Conservation (phyloP, 2,888 invertebrate species). For the Brachylomia viminalis region DNA sequence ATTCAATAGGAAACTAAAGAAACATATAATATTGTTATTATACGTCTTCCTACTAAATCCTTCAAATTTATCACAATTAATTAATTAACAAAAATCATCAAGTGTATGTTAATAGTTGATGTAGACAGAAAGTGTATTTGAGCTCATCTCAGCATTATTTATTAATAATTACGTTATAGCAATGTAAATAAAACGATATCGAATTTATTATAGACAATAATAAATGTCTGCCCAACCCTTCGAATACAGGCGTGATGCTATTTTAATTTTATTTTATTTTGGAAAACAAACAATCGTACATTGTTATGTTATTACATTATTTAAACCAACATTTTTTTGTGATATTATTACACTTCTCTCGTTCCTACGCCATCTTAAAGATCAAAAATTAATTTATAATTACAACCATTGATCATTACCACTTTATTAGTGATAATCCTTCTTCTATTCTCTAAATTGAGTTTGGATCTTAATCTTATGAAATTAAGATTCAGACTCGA, state of each 20-base stretch:
- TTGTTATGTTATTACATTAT: not conserved
- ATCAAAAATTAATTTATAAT: conserved; percentile 42
- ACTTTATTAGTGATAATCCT: not conserved
- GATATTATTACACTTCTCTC: not conserved
- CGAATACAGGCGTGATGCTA: not conserved
- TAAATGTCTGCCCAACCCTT: not conserved
- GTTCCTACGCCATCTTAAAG: conserved; percentile 23
- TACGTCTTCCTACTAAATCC: not conserved
- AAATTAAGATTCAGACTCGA: conserved; percentile 34
- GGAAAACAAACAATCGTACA: too few species aligned
- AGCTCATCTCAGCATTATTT: conserved; percentile 14
- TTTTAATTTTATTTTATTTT: too few species aligned
- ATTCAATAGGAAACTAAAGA: not conserved
- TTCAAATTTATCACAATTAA: conserved; percentile 3
- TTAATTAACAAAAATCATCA: not conserved
- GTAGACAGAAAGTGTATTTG: conserved; percentile 2
- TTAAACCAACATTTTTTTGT: not conserved
- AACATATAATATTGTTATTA: not conserved
- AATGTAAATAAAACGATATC: not conserved
- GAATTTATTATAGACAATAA: not conserved
- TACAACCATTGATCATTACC: conserved; percentile 52
- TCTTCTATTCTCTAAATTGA: conserved; percentile 30
- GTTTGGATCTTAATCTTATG: conserved; percentile 22
- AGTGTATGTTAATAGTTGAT: not conserved
- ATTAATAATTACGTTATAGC: conserved; percentile 9